Evolutionary conservation across 1,140 invertebrate genomes (phyloP).

Genomic region (Globodera rostochiensis): DNA sequence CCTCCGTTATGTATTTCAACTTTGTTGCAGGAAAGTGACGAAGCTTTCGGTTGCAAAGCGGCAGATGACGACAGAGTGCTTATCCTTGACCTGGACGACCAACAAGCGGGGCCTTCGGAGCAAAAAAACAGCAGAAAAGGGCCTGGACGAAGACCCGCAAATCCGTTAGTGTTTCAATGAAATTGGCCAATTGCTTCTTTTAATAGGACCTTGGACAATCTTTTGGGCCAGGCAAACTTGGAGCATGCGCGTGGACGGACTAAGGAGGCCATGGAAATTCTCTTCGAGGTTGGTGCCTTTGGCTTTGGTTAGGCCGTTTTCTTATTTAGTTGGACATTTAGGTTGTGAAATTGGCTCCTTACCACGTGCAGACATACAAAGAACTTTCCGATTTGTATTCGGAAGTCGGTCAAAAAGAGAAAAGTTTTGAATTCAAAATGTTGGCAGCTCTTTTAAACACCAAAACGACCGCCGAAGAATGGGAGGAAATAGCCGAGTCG

Average conservation of each 20-base stretch:
- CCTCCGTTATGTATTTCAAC: not conserved
- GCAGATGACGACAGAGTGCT: not conserved
- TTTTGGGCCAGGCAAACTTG: constrained; percentile 62
- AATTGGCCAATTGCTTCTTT: not conserved
- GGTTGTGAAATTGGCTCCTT: constrained; percentile 56
- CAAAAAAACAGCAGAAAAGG: constrained; percentile 13
- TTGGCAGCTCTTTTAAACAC: constrained; percentile 53
- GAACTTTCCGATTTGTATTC: constrained; percentile 58
- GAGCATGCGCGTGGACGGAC: constrained; percentile 48
- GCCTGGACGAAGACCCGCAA: not conserved
- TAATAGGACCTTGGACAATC: constrained; percentile 44
- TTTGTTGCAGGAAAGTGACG: constrained; percentile 2
- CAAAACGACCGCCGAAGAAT: constrained; percentile 56
- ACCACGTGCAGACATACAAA: constrained; percentile 57
- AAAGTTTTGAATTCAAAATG: constrained; percentile 56
- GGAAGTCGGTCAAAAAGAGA: constrained; percentile 46
- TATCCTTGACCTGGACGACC: constrained; percentile 18
- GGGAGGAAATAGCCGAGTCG: constrained; percentile 57
- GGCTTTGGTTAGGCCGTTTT: not conserved
- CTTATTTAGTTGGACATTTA: constrained; percentile 17
- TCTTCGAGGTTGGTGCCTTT: constrained; percentile 45
- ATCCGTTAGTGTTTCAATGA: constrained; percentile 2
- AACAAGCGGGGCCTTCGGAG: constrained; percentile 15
- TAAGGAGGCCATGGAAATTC: constrained; percentile 49
- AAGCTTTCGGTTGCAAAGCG: not conserved